These are phyloP conservation scores for Plebejus melissa DNA, from an alignment of 2,888 invertebrate species.

Conservation along the genomic window DNA sequence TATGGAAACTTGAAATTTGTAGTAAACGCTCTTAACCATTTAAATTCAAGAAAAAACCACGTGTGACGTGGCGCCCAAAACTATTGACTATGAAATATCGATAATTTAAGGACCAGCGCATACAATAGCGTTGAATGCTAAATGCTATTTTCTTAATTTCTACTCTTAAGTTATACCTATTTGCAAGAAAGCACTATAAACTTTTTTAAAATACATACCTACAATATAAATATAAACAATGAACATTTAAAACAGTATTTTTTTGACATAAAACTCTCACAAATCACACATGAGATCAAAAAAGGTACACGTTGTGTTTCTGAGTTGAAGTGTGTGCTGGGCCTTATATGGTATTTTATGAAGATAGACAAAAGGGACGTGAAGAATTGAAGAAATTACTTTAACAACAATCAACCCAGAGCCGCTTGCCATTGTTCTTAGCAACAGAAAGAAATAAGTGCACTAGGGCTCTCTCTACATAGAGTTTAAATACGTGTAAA, in stretches of 20 bases:
- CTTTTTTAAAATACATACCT: background rate
- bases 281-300: background rate
- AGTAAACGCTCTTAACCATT: too few species aligned
- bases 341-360: background rate
- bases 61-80: background rate
- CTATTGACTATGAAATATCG: slow-evolving; percentile 10
- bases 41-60: background rate
- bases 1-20: too few species aligned
- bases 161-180: background rate
- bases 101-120: background rate
- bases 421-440: slow-evolving; percentile 1
- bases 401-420: background rate
- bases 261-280: too few species aligned
- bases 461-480: background rate
- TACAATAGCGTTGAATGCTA: background rate
- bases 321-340: background rate
- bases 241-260: too few species aligned
- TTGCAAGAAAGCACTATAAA: background rate
- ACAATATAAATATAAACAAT: background rate
- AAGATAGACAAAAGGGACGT: slow-evolving; percentile 1
- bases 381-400: background rate
- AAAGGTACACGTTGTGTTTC: background rate
- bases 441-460: background rate
- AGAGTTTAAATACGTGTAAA: background rate
- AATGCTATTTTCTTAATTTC: too few species aligned